A percentile compares a stretch with the other conserved stretches of the same genome.
phyloP scores from a whole-genome alignment of 2,113 vertebrate genomes.

The Galemys pyrenaicus region DNA sequence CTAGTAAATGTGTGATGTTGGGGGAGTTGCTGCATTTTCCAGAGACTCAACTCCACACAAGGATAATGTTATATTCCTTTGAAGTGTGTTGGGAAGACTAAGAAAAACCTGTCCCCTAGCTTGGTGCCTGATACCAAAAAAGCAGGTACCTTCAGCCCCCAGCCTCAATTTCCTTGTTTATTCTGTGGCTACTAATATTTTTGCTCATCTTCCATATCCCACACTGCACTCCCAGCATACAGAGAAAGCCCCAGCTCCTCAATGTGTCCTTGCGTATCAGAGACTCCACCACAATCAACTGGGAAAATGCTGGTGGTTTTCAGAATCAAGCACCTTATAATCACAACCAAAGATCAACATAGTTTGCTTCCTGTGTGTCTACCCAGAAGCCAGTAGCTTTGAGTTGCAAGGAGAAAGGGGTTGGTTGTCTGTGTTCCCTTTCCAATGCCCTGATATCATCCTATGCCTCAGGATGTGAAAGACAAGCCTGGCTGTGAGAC shows the following conservation, averaged over 20 bases:
- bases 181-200: not conserved
- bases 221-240: not conserved
- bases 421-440: not conserved
- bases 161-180: not conserved
- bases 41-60: slow-evolving; percentile 63
- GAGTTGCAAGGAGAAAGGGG: not conserved
- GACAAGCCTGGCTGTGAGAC: not conserved
- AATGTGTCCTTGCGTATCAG: not conserved
- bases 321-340: not conserved
- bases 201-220: not conserved
- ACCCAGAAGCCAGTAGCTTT: not conserved
- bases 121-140: not conserved
- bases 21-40: slow-evolving; percentile 68
- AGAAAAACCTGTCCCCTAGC: not conserved
- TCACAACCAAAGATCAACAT: not conserved
- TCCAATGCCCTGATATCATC: not conserved
- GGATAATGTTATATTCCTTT: not conserved
- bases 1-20: slow-evolving; percentile 59
- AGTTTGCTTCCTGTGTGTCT: not conserved
- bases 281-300: no score
- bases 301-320: not conserved
- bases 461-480: not conserved
- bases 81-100: not conserved
- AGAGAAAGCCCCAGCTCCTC: not conserved
- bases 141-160: not conserved